Evolutionary conservation across 2,113 vertebrate genomes (phyloP).

Genomic region (Accipiter cooperii): DNA sequence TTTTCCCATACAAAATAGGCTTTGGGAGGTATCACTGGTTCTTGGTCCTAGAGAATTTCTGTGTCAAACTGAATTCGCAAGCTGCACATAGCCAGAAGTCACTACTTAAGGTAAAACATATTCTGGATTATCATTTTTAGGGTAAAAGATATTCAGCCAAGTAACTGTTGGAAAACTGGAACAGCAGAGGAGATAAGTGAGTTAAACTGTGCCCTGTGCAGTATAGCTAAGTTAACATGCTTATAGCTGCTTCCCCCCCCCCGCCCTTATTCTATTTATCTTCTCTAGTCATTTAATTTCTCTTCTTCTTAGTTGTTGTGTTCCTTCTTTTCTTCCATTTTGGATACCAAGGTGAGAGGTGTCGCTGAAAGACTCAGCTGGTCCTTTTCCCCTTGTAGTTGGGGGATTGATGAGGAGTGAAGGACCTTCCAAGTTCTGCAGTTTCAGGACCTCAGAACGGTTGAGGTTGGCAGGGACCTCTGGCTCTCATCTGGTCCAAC

Average conservation of each 20-base stretch:
- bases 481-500: neutral
- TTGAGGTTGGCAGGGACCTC: neutral
- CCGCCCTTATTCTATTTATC: neutral
- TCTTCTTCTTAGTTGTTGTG: neutral
- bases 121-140: neutral
- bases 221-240: neutral
- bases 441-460: neutral
- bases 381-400: neutral
- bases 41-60: neutral
- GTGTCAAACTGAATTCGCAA: neutral
- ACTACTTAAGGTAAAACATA: neutral
- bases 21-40: neutral
- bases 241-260: neutral
- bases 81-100: neutral
- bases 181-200: neutral
- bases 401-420: neutral
- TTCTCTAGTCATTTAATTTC: neutral
- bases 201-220: neutral
- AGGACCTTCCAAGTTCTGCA: neutral
- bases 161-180: neutral
- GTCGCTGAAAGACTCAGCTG: neutral
- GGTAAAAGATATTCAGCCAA: neutral
- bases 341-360: neutral
- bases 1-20: neutral
- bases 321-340: neutral